Base-by-base conservation (phyloP, 2,113 vertebrate genomes). In the Perognathus longimembris region DNA sequence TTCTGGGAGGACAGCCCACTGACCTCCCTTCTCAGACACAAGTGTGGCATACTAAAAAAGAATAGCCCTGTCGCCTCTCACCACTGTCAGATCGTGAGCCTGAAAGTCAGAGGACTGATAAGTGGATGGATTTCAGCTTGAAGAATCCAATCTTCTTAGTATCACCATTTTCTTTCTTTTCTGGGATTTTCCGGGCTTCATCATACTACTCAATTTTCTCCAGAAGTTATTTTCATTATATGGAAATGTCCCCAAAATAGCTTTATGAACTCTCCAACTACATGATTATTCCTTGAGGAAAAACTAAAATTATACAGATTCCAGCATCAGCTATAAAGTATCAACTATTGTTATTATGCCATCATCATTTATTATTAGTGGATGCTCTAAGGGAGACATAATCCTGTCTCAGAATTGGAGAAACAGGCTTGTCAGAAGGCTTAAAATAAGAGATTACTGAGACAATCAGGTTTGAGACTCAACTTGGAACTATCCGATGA, bases 351-450 rank as follows among this genome's bases (percentile, higher is more conserved):
- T 34, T 17, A 45, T 36, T 24, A 85, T 74, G 50, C 3, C 6
- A 22, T 80, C 6, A 17, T 18, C 30, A 28, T 3, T n/a, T 75
- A 15, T 73, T 80, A 71, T 20, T 91, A 71, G 24, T 38, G 57
- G 1, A 50, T 34, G 1, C 7, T 75, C 5, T 34, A 57, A 74
- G 36, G 30, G 34, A 42, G n/a, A 1, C 14, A 7, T 30, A 36
- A 77, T 61, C 66, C n/a, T 45, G 26, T 59, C 14, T 0, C 1
- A 76, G 0, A 3, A 6, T 7, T 34, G 3, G 17, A 73, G 45
- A 85, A 83, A 28, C 7, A 36, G 24, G 3, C 21, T 59, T 42
- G 18, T 36, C 14, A 36, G 38, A 77, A 40, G 17, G 21, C 36
- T 70, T 26, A 28, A 3, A 14, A 20, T 88, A n/a, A 67, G 73